These are phyloP conservation scores for Campoplex capitator DNA, from an alignment of 2,888 invertebrate genomes.

Conservation along the genomic window DNA sequence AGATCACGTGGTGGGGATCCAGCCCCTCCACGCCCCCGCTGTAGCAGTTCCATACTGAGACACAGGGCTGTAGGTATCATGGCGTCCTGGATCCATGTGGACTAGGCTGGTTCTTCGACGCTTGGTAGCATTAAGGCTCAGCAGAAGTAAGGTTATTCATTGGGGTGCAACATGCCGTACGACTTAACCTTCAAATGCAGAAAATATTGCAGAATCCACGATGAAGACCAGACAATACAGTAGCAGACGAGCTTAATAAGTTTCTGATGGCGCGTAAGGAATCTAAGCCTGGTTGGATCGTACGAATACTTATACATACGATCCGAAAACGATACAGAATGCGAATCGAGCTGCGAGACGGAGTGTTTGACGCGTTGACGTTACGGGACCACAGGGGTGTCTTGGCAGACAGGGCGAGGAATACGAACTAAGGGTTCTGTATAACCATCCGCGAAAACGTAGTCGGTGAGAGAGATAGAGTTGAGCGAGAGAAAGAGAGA, in stretches of 20 bases:
- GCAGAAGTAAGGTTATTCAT: background rate
- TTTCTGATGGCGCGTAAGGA: background rate
- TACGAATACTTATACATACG: slow-evolving; percentile 17
- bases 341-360: slow-evolving; percentile 16
- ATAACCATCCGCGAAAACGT: slow-evolving; percentile 83
- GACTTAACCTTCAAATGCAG: slow-evolving; percentile 1
- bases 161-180: background rate
- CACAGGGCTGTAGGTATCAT: slow-evolving; percentile 8
- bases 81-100: slow-evolving; percentile 33
- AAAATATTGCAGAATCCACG: background rate
- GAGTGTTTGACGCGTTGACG: slow-evolving; percentile 31
- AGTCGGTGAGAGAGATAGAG: slow-evolving; percentile 52
- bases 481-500: slow-evolving; percentile 37
- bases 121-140: background rate
- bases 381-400: slow-evolving; percentile 73
- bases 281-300: background rate
- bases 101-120: background rate
- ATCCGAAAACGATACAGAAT: slow-evolving; percentile 29
- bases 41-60: slow-evolving; percentile 36
- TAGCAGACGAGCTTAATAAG: background rate
- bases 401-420: slow-evolving; percentile 84
- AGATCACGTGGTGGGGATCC: slow-evolving; percentile 66
- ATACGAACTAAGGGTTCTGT: slow-evolving; percentile 83
- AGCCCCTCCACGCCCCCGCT: slow-evolving; percentile 54
- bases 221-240: background rate